Percentiles rank a stretch among this genome's conserved stretches.
phyloP scores from a whole-genome alignment of 2,888 invertebrate species.

The Spisula subtruncata region DNA sequence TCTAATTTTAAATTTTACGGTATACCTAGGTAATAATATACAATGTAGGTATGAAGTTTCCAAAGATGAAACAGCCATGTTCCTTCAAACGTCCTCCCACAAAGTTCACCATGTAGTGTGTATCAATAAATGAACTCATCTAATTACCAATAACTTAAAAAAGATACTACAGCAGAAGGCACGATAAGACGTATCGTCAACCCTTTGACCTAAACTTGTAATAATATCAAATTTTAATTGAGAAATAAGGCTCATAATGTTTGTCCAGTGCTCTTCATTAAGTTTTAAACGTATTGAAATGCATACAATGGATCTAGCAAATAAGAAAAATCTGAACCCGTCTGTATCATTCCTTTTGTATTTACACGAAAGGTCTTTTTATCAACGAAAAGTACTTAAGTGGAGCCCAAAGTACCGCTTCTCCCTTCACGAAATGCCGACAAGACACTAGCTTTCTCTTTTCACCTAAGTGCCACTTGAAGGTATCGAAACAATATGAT shows the following conservation, averaged over 20 bases:
- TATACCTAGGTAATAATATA: neutral
- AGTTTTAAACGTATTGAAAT: constrained; percentile 12
- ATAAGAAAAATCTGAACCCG: constrained; percentile 25
- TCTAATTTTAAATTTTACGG: too few relatives aligned
- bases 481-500: constrained; percentile 36
- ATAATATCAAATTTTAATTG: constrained; percentile 30
- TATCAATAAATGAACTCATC: constrained; percentile 3
- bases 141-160: neutral
- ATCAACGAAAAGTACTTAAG: constrained; percentile 39
- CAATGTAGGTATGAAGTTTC: neutral
- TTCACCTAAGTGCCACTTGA: neutral
- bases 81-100: neutral
- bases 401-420: constrained; percentile 32
- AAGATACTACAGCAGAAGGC: neutral
- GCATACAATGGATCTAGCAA: constrained; percentile 19
- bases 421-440: constrained; percentile 30
- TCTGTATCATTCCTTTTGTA: constrained; percentile 46
- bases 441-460: constrained; percentile 30
- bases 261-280: constrained; percentile 1
- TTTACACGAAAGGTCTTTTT: constrained; percentile 43
- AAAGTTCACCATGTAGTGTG: neutral
- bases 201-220: constrained; percentile 16
- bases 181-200: neutral
- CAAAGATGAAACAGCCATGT: neutral
- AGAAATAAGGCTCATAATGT: neutral